phyloP scores from a whole-genome alignment of 2,113 vertebrate species.

The Platichthys flesus region DNA sequence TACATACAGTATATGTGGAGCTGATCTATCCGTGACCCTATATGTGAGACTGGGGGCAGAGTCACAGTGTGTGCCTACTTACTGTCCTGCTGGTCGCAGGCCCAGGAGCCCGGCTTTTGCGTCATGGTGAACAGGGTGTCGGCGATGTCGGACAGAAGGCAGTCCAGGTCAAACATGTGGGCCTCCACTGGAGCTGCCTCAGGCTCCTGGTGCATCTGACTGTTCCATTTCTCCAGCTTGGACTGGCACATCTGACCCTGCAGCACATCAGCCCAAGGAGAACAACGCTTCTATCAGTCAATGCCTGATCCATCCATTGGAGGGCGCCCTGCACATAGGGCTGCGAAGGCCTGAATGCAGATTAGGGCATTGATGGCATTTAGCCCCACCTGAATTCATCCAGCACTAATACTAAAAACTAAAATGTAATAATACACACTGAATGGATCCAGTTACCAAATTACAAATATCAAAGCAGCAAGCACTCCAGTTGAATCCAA shows the following conservation, averaged over 20 bases:
- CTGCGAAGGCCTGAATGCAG: background rate
- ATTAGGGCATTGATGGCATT: slow-evolving; percentile 11
- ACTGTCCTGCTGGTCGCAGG: slow-evolving; percentile 83
- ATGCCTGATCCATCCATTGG: slow-evolving; percentile 19
- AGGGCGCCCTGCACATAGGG: slow-evolving; percentile 19
- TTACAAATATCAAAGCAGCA: background rate
- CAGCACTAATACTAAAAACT: background rate
- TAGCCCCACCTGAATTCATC: background rate
- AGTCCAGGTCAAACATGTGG: slow-evolving; percentile 93
- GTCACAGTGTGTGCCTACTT: slow-evolving; percentile 61
- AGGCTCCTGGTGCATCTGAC: slow-evolving; percentile 89
- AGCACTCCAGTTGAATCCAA: background rate
- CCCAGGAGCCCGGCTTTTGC: slow-evolving; percentile 85
- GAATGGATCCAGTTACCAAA: background rate
- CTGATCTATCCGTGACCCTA: background rate
- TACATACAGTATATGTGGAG: background rate
- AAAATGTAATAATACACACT: background rate
- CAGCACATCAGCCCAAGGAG: slow-evolving; percentile 36
- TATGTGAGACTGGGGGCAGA: background rate
- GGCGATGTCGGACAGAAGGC: slow-evolving; percentile 94
- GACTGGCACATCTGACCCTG: slow-evolving; percentile 84
- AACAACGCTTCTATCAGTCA: background rate
- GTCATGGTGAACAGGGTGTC: slow-evolving; percentile 99
- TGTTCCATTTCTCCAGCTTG: slow-evolving; percentile 88
- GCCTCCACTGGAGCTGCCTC: slow-evolving; percentile 84